Evolutionary conservation across 2,888 invertebrate species (phyloP), one percentile per base, ranked within the genome.

Genomic region (Scelioninae gen. 2): DNA sequence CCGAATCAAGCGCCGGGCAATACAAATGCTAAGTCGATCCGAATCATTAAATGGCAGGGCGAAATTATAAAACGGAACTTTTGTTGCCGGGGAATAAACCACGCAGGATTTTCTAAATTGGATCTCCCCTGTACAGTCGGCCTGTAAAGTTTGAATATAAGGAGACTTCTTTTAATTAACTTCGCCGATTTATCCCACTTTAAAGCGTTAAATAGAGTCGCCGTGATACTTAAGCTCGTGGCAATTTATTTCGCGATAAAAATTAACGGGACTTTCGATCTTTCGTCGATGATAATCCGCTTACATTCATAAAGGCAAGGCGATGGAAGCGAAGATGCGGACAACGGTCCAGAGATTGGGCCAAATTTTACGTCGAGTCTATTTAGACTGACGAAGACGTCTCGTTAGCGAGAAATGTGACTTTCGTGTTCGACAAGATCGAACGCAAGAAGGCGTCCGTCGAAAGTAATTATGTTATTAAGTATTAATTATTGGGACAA

Each of bases 211-310:
- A 61, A 63, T 50, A 43, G 41, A 39, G 33, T 61, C 33, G 53
- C 39, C 11, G 37, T 41, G 46, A 58, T 50, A 58, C 65, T 55
- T 61, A 61, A 67, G 33, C 55, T 37, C 37, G 10, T 31, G 41
- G 35, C 61, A 55, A 72, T 65, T 64, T 67, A 67, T 55, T 67
- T 60, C 25, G 41, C 55, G 60, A 61, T 67, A 67, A 48, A 72
- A 72, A 72, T 72, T 65, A 72, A 72, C 61, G 61, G 55, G 46
- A 53, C 58, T 53, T 64, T 64, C 52, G 46, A 71, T 71, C 58
- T 45, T 22, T 9, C 15, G 45, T 11, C 13, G 43, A 46, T 63
- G 18, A 57, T 57, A 70, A 63, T 70, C 57, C 43, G 46, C 61
- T 69, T 70, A 48, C 48, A 18, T 28, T 31, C 46, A 46, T 46